Percentiles rank a stretch among this genome's conserved stretches.
Evolutionary conservation across 2,113 vertebrate genomes (phyloP).

Genomic region (Bungarus multicinctus): DNA sequence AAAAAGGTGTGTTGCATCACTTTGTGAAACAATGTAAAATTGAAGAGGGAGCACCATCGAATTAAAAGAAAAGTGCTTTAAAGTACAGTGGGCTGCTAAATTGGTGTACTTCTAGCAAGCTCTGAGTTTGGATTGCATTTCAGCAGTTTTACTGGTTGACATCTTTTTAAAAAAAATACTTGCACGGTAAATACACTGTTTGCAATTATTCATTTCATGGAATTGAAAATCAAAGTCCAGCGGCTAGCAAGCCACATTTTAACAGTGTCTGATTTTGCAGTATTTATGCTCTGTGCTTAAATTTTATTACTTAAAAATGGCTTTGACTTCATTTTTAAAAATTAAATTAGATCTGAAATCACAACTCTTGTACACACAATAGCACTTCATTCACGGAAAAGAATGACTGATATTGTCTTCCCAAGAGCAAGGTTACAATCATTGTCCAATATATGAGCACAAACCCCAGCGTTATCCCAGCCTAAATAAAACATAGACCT

Average conservation of each 20-base stretch:
- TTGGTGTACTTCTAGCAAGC: background rate
- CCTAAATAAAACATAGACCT: background rate
- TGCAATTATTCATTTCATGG: background rate
- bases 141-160: background rate
- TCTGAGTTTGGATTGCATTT: background rate
- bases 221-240: background rate
- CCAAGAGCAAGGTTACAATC: background rate
- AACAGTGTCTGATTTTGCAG: too few relatives aligned
- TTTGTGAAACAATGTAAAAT: background rate
- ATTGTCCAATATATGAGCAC: background rate
- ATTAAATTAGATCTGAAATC: background rate
- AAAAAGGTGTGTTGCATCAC: constrained; percentile 82
- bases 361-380: background rate
- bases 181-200: background rate
- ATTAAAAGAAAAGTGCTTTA: background rate
- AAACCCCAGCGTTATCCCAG: background rate
- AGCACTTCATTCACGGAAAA: background rate
- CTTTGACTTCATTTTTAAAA: background rate
- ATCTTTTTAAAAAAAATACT: background rate
- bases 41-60: background rate
- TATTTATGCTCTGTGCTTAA: background rate
- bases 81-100: background rate
- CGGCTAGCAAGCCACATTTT: background rate
- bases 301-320: background rate
- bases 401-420: background rate